These are phyloP conservation scores for Gadopsis marmoratus DNA, from an alignment of 2,797 vertebrate species.

Conservation along the genomic window DNA sequence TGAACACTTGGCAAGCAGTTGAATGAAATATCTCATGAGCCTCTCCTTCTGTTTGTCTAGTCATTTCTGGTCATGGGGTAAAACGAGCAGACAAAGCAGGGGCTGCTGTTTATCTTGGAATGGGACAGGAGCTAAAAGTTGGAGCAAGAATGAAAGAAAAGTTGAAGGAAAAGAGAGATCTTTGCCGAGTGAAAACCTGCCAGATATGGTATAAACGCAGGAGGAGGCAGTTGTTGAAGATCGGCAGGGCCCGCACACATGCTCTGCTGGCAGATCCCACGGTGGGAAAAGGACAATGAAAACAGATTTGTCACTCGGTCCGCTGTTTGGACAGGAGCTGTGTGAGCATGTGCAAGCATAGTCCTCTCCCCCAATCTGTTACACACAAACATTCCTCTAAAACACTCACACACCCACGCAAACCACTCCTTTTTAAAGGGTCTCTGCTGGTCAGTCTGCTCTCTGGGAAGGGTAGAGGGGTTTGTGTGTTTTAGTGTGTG, in stretches of 20 bases:
- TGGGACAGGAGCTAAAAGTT: slow-evolving; percentile 30
- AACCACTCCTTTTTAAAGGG: slow-evolving; percentile 51
- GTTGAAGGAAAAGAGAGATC: slow-evolving; percentile 18
- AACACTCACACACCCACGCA: slow-evolving; percentile 54
- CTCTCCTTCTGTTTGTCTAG: slow-evolving; percentile 66
- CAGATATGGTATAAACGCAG: not conserved
- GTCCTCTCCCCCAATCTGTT: slow-evolving; percentile 48
- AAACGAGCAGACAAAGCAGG: slow-evolving; percentile 57
- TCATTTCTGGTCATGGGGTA: slow-evolving; percentile 69
- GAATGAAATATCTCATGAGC: slow-evolving; percentile 73
- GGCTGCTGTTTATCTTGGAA: slow-evolving; percentile 69
- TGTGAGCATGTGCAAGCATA: slow-evolving; percentile 63
- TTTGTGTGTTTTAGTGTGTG: slow-evolving; percentile 76
- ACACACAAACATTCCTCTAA: slow-evolving; percentile 63
- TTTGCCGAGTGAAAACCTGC: slow-evolving; percentile 11
- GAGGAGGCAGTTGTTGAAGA: not conserved
- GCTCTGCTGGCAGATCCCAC: slow-evolving; percentile 32
- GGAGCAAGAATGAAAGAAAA: slow-evolving; percentile 14
- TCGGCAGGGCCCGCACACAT: slow-evolving; percentile 12
- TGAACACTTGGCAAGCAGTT: slow-evolving; percentile 68
- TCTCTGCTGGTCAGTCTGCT: slow-evolving; percentile 48
- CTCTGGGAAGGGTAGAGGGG: slow-evolving; percentile 62
- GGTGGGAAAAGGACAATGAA: slow-evolving; percentile 59
- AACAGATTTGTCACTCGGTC: slow-evolving; percentile 73
- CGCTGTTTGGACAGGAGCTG: slow-evolving; percentile 72